Base-by-base conservation (phyloP, 2,797 vertebrate species). In the Xenentodon cancila region DNA sequence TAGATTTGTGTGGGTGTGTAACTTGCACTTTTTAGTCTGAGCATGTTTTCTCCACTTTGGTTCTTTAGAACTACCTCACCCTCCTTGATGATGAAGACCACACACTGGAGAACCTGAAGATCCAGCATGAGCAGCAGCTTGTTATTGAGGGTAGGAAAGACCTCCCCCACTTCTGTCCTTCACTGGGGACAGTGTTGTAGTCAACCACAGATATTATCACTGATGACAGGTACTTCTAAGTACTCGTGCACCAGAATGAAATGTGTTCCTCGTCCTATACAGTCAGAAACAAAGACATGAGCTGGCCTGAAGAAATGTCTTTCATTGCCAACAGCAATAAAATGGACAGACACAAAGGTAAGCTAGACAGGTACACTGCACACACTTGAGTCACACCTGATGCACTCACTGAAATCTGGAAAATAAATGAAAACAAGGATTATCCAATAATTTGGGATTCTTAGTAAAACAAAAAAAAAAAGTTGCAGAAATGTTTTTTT, bases 271-370 rank as follows among this genome's bases (percentile, higher is more conserved):
- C 34, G 84, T 64, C 85, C 67, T 84, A 88, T 50, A 62, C 71
- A 99, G 98, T 99, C 91, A 94, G 98, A 50, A 99, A 99, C 92
- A 99, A 99, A 94, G 98, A 99, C 90, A 99, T 99, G 98, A 99
- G 97, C 89, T 99, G 98, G 98, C 98, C 98, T 7, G 97, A 99
- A 75, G 98, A 99, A 80, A 99, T 99, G 97, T 99, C 97, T 13
- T 99, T 99, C 79, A 98, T 99, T 81, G 96, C 98, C 66, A 99
- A 99, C 92, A 99, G 98, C 88, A 98, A 96, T 88, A 99, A 98
- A 92, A 98, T 99, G 89, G 98, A 99, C 87, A 92, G 96, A 79
- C 96, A 99, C 85, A 99, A 99, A 93, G 97, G 97, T 99, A 87
- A 93, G 68, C 20, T 12, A 19, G 12, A 32, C 2, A 11, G 1